These are phyloP conservation scores for Catharus fuscescens DNA, from an alignment of 2,113 vertebrate genomes.

Conservation along the genomic window DNA sequence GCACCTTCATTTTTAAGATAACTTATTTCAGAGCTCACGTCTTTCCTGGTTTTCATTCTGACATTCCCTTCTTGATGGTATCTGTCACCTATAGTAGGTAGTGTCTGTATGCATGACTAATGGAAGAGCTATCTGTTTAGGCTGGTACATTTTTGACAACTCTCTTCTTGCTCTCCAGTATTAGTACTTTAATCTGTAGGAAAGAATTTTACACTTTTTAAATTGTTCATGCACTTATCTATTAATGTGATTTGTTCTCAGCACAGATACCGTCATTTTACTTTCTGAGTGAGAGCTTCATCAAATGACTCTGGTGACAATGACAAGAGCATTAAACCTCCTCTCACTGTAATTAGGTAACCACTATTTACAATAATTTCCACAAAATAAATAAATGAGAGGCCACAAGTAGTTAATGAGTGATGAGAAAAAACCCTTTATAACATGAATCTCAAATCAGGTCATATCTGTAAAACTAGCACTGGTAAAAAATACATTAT, in stretches of 20 bases:
- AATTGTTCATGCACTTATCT: background rate
- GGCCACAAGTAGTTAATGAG: background rate
- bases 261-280: background rate
- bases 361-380: background rate
- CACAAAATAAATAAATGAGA: background rate
- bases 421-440: background rate
- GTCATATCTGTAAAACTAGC: background rate
- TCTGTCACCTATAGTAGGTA: background rate
- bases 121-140: background rate
- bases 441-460: rapidly evolving
- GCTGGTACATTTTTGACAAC: background rate
- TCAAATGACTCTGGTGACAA: background rate
- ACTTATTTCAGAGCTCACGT: background rate
- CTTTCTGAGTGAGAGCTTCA: background rate
- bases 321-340: background rate
- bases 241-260: background rate
- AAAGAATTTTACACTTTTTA: background rate
- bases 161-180: background rate
- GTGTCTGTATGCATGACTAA: background rate
- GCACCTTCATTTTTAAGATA: background rate
- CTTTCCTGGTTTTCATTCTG: background rate
- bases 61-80: background rate
- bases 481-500: background rate
- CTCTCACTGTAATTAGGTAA: background rate
- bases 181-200: background rate